Evolutionary conservation across 2,888 invertebrate species (phyloP), one percentile per base, ranked within the genome.

Genomic region (Ophion obscuratus): DNA sequence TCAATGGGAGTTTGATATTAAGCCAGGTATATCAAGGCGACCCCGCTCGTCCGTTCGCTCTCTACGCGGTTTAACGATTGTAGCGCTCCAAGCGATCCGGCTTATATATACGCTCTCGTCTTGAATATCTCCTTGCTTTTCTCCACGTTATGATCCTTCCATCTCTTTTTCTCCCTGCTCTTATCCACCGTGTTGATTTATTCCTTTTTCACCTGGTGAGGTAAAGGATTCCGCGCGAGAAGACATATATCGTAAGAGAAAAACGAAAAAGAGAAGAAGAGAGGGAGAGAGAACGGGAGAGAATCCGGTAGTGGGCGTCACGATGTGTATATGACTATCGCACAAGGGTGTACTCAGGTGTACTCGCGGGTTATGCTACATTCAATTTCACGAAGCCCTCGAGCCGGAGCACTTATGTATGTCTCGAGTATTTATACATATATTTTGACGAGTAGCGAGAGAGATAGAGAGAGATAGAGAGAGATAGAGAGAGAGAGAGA

Each of bases 1-100:
- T 85, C 85, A 85, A 83, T 85, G 80, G 85, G 76, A 74, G 67
- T 77, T 85, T 85, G 83, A 83, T 85, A 85, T 85, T 85, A 85
- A 85, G 83, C 83, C 85, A 83, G 83, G 80, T 80, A 85, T 80
- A 85, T 85, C 85, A 85, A 85, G 85, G 53, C 17, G 80, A 84
- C 80, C 80, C 59, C 61, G 57, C 66, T 83, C 76, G 75, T 73
- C 75, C 68, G 75, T 71, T 85, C 31, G 31, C 74, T 75, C 68
- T 62, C 47, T 20, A 61, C 85, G 83, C 83, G 83, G 76, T 80
- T 85, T 83, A 80, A 85, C 80, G 83, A 85, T 85, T 80, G 73
- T 73, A 77, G 31, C 53, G 85, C 85, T 85, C 80, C 44, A 44
- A 85, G 85, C 83, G 83, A 80, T 80, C 76, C 17, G 40, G 74